Conservation (phyloP, 2,888 invertebrate species). For the Drosophila demipolita region DNA sequence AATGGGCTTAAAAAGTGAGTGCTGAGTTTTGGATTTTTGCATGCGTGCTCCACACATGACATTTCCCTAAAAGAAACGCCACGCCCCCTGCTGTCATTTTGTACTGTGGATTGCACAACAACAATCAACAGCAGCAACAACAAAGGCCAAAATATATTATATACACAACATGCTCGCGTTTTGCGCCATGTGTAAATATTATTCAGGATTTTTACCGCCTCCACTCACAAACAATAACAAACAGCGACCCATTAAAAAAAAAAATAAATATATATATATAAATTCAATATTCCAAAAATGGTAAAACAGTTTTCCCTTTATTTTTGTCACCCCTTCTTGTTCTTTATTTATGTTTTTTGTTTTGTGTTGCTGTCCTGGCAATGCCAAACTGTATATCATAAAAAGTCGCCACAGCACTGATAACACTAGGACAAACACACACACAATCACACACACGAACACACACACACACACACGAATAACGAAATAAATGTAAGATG, state of each 20-base stretch:
- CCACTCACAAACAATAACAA: slow-evolving; percentile 10
- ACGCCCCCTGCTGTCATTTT: slow-evolving; percentile 28
- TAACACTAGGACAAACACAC: slow-evolving; percentile 40
- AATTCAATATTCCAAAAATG: slow-evolving; percentile 42
- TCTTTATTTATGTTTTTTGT: slow-evolving; percentile 19
- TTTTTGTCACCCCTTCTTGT: not conserved
- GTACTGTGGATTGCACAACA: slow-evolving; percentile 20
- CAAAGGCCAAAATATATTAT: slow-evolving; percentile 26
- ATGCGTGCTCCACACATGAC: slow-evolving; percentile 21
- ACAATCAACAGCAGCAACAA: slow-evolving; percentile 27
- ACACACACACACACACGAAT: not conserved
- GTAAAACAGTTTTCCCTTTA: slow-evolving; percentile 45
- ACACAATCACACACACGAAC: slow-evolving; percentile 11
- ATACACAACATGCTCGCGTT: slow-evolving; percentile 39
- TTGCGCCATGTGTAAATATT: slow-evolving; percentile 55
- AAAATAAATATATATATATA: too few relatives aligned
- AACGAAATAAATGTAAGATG: slow-evolving; percentile 21
- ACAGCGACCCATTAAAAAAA: not conserved
- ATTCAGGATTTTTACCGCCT: slow-evolving; percentile 53
- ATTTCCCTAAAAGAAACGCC: slow-evolving; percentile 35
- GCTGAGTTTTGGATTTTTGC: slow-evolving; percentile 24
- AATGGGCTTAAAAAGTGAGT: slow-evolving; percentile 20
- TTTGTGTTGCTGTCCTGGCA: slow-evolving; percentile 9
- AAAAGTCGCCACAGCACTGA: slow-evolving; percentile 67
- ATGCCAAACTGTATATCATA: slow-evolving; percentile 44